phyloP scores from a whole-genome alignment of 2,113 vertebrate genomes.

The Lophotis ruficrista region DNA sequence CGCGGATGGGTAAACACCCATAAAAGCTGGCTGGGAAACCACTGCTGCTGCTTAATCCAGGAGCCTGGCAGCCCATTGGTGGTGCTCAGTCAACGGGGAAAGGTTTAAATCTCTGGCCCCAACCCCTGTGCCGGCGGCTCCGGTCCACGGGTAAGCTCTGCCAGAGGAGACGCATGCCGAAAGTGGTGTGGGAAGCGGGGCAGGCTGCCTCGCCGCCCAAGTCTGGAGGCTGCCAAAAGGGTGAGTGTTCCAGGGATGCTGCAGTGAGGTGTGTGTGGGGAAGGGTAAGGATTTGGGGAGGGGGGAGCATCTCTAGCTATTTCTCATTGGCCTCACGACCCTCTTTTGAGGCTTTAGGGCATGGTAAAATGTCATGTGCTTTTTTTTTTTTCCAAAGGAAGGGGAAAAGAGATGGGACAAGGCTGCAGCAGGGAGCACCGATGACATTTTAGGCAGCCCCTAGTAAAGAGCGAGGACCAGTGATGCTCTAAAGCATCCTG shows the following conservation, averaged over 20 bases:
- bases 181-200: neutral
- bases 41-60: conserved; percentile 16
- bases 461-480: neutral
- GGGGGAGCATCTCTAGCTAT: neutral
- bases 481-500: neutral
- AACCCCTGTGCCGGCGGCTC: fast-evolving
- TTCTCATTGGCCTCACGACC: neutral
- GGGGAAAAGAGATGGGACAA: neutral
- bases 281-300: neutral
- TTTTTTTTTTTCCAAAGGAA: neutral
- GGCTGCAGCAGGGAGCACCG: neutral
- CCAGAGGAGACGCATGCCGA: neutral
- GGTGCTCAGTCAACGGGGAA: neutral
- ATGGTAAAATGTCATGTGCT: neutral
- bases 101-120: neutral
- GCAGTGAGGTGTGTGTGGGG: neutral
- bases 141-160: neutral
- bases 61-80: neutral
- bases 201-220: neutral
- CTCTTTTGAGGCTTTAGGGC: neutral
- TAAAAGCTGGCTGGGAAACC: conserved; percentile 75
- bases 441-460: neutral
- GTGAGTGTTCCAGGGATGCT: neutral
- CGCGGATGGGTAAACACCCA: conserved; percentile 79
- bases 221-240: neutral